Evolutionary conservation across 2,888 invertebrate genomes (phyloP).

Genomic region (Chelonus formosanus): DNA sequence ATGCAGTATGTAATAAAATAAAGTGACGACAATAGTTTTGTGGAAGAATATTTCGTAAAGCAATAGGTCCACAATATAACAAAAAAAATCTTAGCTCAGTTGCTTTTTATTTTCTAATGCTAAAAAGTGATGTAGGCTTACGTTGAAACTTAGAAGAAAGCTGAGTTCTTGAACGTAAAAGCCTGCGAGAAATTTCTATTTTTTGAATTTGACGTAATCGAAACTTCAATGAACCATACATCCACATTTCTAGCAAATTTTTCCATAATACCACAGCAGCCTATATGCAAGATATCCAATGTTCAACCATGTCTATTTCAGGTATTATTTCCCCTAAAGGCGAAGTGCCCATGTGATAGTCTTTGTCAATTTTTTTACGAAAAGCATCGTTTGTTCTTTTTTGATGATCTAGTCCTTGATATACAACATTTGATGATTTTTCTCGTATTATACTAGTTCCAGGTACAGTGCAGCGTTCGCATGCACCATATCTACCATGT

Average conservation of each 20-base stretch:
- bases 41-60: constrained; percentile 28
- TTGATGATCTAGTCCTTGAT: background rate
- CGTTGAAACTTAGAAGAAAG: constrained; percentile 15
- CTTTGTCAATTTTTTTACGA: background rate
- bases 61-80: constrained; percentile 32
- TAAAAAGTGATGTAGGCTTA: constrained; percentile 4
- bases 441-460: too few relatives aligned
- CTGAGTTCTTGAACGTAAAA: background rate
- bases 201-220: background rate
- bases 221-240: background rate
- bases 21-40: constrained; percentile 33
- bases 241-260: background rate
- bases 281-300: background rate
- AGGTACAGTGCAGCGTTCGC: background rate
- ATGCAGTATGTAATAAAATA: constrained; percentile 29
- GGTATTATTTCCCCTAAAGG: background rate
- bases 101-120: constrained; percentile 8
- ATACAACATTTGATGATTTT: background rate
- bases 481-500: background rate
- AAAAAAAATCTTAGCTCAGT: constrained; percentile 26
- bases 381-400: background rate
- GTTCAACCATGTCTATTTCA: background rate
- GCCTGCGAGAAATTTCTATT: background rate
- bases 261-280: background rate
- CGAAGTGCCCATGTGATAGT: background rate